Base-by-base conservation (phyloP, 1,140 invertebrate species). In the Saccostrea glomerata region DNA sequence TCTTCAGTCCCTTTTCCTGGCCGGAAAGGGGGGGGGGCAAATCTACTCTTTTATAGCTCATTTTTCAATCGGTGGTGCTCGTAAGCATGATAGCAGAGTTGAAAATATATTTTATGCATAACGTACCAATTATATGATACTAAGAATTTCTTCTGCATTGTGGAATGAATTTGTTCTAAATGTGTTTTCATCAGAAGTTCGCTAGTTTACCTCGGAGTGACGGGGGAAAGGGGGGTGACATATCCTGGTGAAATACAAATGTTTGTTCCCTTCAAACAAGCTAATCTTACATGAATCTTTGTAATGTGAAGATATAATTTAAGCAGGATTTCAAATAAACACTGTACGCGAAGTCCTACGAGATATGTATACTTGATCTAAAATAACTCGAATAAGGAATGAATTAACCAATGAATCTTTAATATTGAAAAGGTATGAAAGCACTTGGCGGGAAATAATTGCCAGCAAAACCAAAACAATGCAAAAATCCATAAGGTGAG, bases 401-500 rank as follows among this genome's bases (percentile, higher is more conserved):
- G 20, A 60, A 60, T 60, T 20, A 60, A 60, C 20, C 13, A 15
- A 15, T 60, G 12, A 60, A 60, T 63, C 58, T 63, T 63, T 20
- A 63, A 63, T 17, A 17, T 63, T 20, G 1, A 63, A 63, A 63
- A 63, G 58, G 58, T 63, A 63, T 6, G n/a, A 20, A 63, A 63
- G 23, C 70, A 15, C 11, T 56, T 84, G 73, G 83, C 60, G 54
- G 25, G 20, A 83, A 60, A 86, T 47, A 47, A 20, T 36, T 36
- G 30, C 30, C 30, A 63, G 20, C 30, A 63, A 58, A n/a, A 86
- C 73, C 17, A 73, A n/a, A 86, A 86, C 17, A 73, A 86, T 86
- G 85, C 85, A 86, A 30, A 85, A 85, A 36, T 85, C 84, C 13
- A 85, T 85, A 63, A 85, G 23, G 84, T 85, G 30, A 77, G 70